Conservation (phyloP, 2,888 invertebrate genomes). For the Agrochola litura region DNA sequence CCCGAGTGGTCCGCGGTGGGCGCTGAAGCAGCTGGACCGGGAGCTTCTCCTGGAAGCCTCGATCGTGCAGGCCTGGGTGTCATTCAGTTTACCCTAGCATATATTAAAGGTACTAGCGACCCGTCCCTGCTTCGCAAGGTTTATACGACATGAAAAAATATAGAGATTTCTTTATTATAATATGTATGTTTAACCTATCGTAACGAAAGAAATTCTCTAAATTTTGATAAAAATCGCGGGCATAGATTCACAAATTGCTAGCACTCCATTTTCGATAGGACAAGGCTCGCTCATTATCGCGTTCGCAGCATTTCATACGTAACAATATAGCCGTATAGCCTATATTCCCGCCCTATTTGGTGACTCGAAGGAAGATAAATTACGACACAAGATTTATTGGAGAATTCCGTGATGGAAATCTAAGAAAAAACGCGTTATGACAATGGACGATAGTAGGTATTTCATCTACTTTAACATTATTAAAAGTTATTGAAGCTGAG, state of each 20-base stretch:
- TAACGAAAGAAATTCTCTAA: too few relatives aligned
- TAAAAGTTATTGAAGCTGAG: conserved; percentile 25
- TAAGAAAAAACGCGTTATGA: conserved; percentile 58
- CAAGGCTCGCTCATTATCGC: conserved; percentile 35
- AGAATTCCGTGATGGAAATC: conserved; percentile 57
- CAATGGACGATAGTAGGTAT: conserved; percentile 38
- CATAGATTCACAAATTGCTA: not conserved
- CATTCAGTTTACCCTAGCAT: too few relatives aligned
- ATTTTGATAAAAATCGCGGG: too few relatives aligned
- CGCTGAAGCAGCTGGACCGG: too few relatives aligned
- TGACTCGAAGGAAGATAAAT: conserved; percentile 61
- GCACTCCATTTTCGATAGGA: conserved; percentile 15
- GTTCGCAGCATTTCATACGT: conserved; percentile 39
- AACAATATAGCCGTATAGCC: conserved; percentile 36
- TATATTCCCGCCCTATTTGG: conserved; percentile 38
- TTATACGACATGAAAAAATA: too few relatives aligned
- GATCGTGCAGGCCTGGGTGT: too few relatives aligned
- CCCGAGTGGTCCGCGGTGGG: too few relatives aligned
- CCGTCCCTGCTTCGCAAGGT: too few relatives aligned
- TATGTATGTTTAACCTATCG: too few relatives aligned
- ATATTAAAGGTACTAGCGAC: too few relatives aligned
- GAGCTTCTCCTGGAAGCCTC: too few relatives aligned
- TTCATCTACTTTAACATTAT: conserved; percentile 36
- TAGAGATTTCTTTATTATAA: too few relatives aligned
- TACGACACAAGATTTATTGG: conserved; percentile 58